phyloP scores from a whole-genome alignment of 2,113 vertebrate genomes.

The Microcebus ravelobensis region DNA sequence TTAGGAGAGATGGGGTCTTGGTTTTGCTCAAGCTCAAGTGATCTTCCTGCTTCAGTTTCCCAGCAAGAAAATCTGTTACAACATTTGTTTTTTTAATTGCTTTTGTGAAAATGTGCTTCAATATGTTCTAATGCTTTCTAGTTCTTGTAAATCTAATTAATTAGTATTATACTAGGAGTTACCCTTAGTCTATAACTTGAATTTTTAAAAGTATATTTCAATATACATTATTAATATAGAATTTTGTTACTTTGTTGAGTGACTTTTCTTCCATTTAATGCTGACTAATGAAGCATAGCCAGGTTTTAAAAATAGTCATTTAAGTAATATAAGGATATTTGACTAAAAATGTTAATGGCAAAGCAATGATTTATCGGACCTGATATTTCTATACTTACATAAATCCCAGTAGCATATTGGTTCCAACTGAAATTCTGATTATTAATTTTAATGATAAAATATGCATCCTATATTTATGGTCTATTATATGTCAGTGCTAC shows the following conservation, averaged over 20 bases:
- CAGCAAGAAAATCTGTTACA: background rate
- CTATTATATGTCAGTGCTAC: background rate
- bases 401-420: background rate
- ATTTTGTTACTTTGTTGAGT: background rate
- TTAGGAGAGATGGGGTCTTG: no score
- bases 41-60: no score
- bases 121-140: background rate
- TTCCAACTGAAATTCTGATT: background rate
- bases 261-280: background rate
- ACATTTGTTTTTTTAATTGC: background rate
- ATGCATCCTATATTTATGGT: background rate
- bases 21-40: no score
- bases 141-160: background rate
- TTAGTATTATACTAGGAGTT: background rate
- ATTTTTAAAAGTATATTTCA: conserved; percentile 15
- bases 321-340: background rate
- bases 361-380: background rate
- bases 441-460: background rate
- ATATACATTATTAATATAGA: background rate
- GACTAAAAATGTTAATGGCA: background rate
- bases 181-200: background rate
- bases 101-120: background rate
- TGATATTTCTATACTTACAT: background rate
- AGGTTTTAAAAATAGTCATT: background rate
- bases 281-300: background rate